A percentile compares a stretch with the other conserved stretches of the same genome.
phyloP scores from a whole-genome alignment of 2,888 invertebrate species.

The Andricus curvator region DNA sequence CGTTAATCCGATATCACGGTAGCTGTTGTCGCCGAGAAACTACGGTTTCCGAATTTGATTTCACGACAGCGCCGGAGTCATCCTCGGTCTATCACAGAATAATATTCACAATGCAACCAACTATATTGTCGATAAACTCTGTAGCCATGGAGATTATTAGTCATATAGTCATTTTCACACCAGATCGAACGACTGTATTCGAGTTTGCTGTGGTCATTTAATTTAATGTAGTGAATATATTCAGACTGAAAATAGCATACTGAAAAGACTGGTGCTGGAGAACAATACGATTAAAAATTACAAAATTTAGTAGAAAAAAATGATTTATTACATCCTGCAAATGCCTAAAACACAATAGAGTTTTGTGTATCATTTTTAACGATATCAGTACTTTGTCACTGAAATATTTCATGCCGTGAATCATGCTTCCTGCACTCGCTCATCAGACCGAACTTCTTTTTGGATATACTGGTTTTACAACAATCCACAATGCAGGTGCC shows the following conservation, averaged over 20 bases:
- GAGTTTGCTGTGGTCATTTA: neutral
- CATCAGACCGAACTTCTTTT: neutral
- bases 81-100: slow-evolving; percentile 9
- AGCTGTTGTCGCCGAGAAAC: slow-evolving; percentile 38
- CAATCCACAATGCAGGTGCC: slow-evolving; percentile 44
- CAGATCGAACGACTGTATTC: neutral
- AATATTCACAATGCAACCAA: slow-evolving; percentile 17
- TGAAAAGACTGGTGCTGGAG: neutral
- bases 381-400: slow-evolving; percentile 2
- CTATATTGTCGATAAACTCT: slow-evolving; percentile 17
- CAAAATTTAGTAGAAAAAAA: neutral
- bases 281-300: neutral
- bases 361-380: neutral
- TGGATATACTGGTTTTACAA: slow-evolving; percentile 21
- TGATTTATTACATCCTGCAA: neutral
- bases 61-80: slow-evolving; percentile 31
- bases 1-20: slow-evolving; percentile 39
- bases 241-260: neutral
- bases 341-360: slow-evolving; percentile 6
- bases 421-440: slow-evolving; percentile 6
- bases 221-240: neutral
- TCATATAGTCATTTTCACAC: neutral
- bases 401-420: slow-evolving; percentile 7
- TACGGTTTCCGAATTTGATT: slow-evolving; percentile 46
- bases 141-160: neutral